These are phyloP conservation scores for Rhipidura dahli DNA, from an alignment of 2,113 vertebrate genomes.

Conservation along the genomic window DNA sequence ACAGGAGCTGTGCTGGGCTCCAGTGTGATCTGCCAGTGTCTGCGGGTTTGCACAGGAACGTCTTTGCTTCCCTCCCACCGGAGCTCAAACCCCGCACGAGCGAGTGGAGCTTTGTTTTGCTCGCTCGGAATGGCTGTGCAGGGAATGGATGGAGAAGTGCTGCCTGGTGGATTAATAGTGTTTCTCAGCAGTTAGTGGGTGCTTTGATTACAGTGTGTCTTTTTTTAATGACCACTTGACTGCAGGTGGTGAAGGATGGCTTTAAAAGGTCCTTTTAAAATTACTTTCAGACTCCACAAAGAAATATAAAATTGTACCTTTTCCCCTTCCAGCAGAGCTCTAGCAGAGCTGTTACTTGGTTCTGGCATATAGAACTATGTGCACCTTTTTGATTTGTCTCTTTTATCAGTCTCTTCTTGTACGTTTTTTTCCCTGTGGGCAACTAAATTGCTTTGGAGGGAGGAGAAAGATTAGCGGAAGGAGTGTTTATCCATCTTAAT, in stretches of 20 bases:
- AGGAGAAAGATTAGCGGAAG: neutral
- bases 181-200: neutral
- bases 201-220: constrained; percentile 36
- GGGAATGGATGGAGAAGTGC: neutral
- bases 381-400: neutral
- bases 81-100: neutral
- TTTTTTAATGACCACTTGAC: constrained; percentile 46
- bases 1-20: rapidly evolving
- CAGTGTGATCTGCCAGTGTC: rapidly evolving
- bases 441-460: constrained; percentile 30
- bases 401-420: neutral
- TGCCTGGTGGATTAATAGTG: neutral
- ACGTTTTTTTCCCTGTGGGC: neutral
- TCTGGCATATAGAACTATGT: neutral
- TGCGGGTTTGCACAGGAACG: neutral
- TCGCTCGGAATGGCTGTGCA: neutral
- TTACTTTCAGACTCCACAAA: constrained; percentile 1
- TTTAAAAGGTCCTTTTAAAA: constrained; percentile 48
- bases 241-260: constrained; percentile 39
- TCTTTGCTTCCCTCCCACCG: neutral
- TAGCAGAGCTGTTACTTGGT: neutral
- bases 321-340: neutral
- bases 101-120: neutral
- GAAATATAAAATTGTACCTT: neutral
- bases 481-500: constrained; percentile 54